These are phyloP conservation scores for Sinocyclocheilus maitianheensis DNA, from an alignment of 2,113 vertebrate species.

Conservation along the genomic window DNA sequence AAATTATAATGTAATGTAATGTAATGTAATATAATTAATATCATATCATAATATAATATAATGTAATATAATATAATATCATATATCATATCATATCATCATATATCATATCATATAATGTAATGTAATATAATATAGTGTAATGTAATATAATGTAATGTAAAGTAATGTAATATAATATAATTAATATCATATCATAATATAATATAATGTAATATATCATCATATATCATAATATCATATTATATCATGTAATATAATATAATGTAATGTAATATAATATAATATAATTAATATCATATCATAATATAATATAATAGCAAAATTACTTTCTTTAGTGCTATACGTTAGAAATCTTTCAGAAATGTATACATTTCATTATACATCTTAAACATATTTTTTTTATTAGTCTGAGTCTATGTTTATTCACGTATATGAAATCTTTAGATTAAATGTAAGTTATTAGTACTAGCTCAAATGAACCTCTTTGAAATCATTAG, in stretches of 20 bases:
- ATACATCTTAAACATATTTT: background rate
- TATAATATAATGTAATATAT: background rate
- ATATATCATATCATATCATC: no score
- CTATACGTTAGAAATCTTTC: no score
- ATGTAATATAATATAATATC: background rate
- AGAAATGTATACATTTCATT: no score
- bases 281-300: background rate
- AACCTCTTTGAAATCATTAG: background rate
- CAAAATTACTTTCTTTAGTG: no score
- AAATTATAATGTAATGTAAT: background rate
- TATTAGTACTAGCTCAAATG: background rate
- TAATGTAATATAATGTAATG: background rate
- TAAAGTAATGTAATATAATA: no score
- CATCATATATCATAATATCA: no score
- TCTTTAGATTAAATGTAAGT: background rate
- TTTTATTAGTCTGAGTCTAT: background rate
- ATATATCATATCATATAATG: no score
- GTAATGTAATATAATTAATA: no score
- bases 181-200: no score
- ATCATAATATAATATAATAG: no score
- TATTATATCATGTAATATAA: no score
- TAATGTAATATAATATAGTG: background rate
- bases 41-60: background rate
- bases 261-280: background rate
- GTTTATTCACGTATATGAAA: background rate